A percentile compares a stretch with the other conserved stretches of the same genome.
phyloP scores from a whole-genome alignment of 1,140 invertebrate genomes.

The Nylanderia fulva region DNA sequence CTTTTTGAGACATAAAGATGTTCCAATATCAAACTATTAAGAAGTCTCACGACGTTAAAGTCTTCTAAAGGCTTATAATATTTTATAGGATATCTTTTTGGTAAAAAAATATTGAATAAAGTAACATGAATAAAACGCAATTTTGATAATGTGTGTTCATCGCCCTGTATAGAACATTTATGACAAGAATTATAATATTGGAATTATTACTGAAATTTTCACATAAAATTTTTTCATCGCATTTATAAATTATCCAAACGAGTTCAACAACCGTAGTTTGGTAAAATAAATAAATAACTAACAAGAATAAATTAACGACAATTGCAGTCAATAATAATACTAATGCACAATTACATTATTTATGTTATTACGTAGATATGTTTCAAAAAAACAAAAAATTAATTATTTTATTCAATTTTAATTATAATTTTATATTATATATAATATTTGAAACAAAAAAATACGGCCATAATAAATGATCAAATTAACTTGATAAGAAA shows the following conservation, averaged over 20 bases:
- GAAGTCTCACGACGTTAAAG: neutral
- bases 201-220: neutral
- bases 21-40: neutral
- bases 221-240: neutral
- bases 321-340: neutral
- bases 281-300: neutral
- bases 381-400: neutral
- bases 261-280: neutral
- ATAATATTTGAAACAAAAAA: too few relatives aligned
- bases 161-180: neutral
- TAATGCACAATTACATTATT: neutral
- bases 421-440: too few relatives aligned
- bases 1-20: neutral
- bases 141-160: constrained; percentile 1
- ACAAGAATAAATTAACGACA: constrained; percentile 2
- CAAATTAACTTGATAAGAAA: neutral
- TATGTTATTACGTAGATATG: too few relatives aligned
- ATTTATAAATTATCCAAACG: constrained; percentile 23
- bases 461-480: too few relatives aligned
- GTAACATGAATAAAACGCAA: constrained; percentile 11
- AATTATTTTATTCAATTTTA: constrained; percentile 2
- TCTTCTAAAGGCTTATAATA: neutral
- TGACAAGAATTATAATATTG: neutral
- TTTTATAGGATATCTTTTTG: constrained; percentile 5
- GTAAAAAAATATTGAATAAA: neutral